phyloP scores from a whole-genome alignment of 2,888 invertebrate genomes.

The Nemotelus nigrinus region DNA sequence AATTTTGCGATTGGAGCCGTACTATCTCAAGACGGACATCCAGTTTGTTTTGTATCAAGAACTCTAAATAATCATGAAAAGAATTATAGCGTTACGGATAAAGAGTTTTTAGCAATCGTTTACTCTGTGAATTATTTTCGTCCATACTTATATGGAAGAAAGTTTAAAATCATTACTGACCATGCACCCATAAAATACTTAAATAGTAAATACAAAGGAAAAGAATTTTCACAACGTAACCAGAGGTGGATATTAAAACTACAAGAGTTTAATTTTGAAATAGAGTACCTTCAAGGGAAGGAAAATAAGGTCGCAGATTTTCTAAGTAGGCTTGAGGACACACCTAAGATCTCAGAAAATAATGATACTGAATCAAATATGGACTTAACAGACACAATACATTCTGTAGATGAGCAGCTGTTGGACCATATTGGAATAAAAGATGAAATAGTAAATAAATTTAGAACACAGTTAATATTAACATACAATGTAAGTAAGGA shows the following conservation, averaged over 20 bases:
- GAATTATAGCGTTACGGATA: slow-evolving; percentile 48
- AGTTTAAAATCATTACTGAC: slow-evolving; percentile 49
- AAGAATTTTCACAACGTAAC: slow-evolving; percentile 47
- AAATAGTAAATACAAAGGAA: slow-evolving; percentile 48
- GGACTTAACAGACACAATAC: slow-evolving; percentile 41
- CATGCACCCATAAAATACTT: slow-evolving; percentile 50
- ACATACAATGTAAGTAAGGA: slow-evolving; percentile 46
- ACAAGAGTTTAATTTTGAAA: slow-evolving; percentile 47
- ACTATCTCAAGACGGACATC: slow-evolving; percentile 47
- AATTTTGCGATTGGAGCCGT: slow-evolving; percentile 46
- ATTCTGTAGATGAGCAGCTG: slow-evolving; percentile 39
- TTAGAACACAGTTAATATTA: slow-evolving; percentile 50
- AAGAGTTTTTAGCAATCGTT: slow-evolving; percentile 49
- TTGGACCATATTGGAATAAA: slow-evolving; percentile 49
- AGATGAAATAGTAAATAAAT: slow-evolving; percentile 50
- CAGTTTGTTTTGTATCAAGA: slow-evolving; percentile 46
- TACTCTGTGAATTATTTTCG: slow-evolving; percentile 47
- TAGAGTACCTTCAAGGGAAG: slow-evolving; percentile 42
- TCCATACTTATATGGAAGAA: slow-evolving; percentile 49
- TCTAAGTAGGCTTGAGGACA: slow-evolving; percentile 48
- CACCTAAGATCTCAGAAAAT: slow-evolving; percentile 43
- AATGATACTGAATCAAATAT: slow-evolving; percentile 45
- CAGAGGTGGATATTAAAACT: slow-evolving; percentile 49
- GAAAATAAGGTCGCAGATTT: slow-evolving; percentile 48
- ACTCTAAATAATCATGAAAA: slow-evolving; percentile 47